These are phyloP conservation scores for Axis porcinus DNA, from an alignment of 2,113 vertebrate genomes.

Conservation along the genomic window DNA sequence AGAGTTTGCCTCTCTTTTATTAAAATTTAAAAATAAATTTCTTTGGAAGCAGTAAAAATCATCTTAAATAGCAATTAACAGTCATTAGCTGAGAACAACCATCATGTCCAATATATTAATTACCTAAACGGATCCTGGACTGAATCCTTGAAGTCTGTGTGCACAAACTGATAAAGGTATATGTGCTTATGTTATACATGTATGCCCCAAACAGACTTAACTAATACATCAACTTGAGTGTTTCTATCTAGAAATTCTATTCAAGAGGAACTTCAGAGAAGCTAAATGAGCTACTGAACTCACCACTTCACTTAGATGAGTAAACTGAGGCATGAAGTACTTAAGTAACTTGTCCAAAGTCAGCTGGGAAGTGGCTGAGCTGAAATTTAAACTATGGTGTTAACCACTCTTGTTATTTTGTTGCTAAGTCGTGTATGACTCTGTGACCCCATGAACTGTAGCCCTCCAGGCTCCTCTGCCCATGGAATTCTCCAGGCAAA, in stretches of 20 bases:
- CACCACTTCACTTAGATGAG: background rate
- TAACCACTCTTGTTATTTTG: background rate
- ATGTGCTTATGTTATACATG: background rate
- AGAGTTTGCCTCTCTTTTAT: background rate
- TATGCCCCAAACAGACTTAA: background rate
- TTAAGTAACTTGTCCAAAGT: background rate
- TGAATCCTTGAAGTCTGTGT: background rate
- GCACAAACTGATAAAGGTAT: background rate
- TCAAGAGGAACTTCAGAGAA: background rate
- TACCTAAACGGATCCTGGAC: background rate
- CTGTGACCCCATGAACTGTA: background rate
- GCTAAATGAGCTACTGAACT: background rate
- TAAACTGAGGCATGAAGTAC: background rate
- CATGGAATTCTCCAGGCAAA: background rate
- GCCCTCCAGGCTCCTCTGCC: background rate
- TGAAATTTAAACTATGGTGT: background rate
- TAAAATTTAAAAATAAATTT: background rate
- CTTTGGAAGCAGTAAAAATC: conserved; percentile 18
- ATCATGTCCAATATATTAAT: conserved; percentile 9
- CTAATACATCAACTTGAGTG: background rate
- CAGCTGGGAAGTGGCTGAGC: background rate
- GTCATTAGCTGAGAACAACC: conserved; percentile 21
- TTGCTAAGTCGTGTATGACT: background rate
- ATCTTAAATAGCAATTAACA: conserved; percentile 1
- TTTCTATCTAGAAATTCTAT: background rate